A percentile compares a stretch with the other conserved stretches of the same genome.
Evolutionary conservation across 2,888 invertebrate genomes (phyloP).

Genomic region (Ophraella communa): DNA sequence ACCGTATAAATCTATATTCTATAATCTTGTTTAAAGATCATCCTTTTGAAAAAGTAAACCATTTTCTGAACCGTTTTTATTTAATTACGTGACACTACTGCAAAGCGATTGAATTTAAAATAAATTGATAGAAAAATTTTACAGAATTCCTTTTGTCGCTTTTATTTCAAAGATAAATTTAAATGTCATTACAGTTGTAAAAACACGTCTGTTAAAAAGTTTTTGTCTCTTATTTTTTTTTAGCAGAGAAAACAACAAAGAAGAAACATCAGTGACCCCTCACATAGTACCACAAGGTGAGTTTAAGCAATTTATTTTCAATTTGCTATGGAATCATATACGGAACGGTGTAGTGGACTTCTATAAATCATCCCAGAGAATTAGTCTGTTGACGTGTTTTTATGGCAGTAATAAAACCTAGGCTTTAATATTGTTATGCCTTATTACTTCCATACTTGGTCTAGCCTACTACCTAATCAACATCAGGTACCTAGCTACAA

Average conservation of each 20-base stretch:
- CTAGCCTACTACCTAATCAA: too few relatives aligned
- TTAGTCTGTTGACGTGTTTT: too few relatives aligned
- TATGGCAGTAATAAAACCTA: too few relatives aligned
- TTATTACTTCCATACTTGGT: too few relatives aligned
- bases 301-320: constrained; percentile 49
- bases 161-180: not conserved
- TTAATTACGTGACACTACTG: not conserved
- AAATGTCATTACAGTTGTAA: not conserved
- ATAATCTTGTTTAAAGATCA: not conserved
- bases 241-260: constrained; percentile 68
- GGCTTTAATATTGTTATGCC: too few relatives aligned
- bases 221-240: constrained; percentile 23
- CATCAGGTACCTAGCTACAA: too few relatives aligned
- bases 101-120: too few relatives aligned
- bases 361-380: constrained; percentile 24
- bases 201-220: not conserved
- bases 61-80: not conserved
- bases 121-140: too few relatives aligned
- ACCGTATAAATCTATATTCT: not conserved
- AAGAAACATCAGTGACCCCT: constrained; percentile 82
- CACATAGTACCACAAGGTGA: constrained; percentile 75
- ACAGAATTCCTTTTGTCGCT: too few relatives aligned
- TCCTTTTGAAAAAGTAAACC: not conserved
- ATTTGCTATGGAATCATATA: constrained; percentile 22
- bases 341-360: constrained; percentile 24